Percentiles rank a stretch among this genome's conserved stretches.
These are phyloP conservation scores for Philhelius pedissequus DNA, from an alignment of 2,888 invertebrate genomes.

Conservation along the genomic window DNA sequence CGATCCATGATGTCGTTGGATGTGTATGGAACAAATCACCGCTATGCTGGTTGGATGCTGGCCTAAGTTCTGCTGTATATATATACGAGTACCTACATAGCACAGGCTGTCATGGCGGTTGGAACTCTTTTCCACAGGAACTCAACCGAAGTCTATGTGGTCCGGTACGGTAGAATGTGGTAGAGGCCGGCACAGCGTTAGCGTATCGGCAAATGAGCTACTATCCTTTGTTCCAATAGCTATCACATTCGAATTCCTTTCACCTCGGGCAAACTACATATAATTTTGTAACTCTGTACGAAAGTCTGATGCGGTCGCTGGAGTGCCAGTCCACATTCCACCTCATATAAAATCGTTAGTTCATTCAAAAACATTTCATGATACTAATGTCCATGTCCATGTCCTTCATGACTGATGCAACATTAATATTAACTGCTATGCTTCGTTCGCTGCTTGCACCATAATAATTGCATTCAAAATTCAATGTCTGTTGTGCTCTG, in stretches of 20 bases:
- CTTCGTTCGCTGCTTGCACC: not conserved
- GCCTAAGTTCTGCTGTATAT: not conserved
- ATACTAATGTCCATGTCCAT: not conserved
- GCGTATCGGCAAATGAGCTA: slow-evolving; percentile 18
- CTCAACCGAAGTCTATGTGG: slow-evolving; percentile 8
- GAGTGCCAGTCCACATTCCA: not conserved
- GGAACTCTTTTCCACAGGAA: slow-evolving; percentile 17
- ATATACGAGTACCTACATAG: not conserved
- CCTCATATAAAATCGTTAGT: not conserved
- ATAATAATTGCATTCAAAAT: not conserved
- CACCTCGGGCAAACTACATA: not conserved
- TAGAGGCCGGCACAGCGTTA: not conserved
- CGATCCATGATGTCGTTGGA: slow-evolving; percentile 30
- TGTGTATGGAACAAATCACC: not conserved
- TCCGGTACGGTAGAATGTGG: not conserved
- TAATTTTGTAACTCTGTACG: not conserved
- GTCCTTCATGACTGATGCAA: not conserved
- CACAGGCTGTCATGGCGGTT: not conserved
- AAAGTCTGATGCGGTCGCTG: not conserved
- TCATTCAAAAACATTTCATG: slow-evolving; percentile 15
- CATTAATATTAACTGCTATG: not conserved
- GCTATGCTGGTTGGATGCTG: not conserved
- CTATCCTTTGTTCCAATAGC: not conserved
- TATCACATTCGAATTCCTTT: slow-evolving; percentile 14
- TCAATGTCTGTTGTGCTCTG: not conserved